These are phyloP conservation scores for Lampris megalopsis DNA, from an alignment of 2,113 vertebrate species.

Conservation along the genomic window DNA sequence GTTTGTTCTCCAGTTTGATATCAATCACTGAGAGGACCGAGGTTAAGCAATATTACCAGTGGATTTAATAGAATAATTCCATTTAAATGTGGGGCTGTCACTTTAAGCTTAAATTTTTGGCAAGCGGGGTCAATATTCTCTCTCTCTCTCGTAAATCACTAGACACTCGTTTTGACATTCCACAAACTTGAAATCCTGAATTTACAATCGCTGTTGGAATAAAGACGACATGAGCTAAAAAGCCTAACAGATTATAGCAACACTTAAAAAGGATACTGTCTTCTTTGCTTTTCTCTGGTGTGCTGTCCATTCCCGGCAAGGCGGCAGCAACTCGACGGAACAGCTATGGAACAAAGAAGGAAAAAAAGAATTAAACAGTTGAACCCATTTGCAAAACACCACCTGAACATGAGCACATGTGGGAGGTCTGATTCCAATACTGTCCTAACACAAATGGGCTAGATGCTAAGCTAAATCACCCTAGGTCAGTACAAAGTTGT, in stretches of 20 bases:
- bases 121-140: no score
- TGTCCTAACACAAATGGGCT: constrained; percentile 5
- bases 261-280: constrained; percentile 87
- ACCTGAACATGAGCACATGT: background rate
- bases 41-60: constrained; percentile 80
- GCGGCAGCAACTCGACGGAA: constrained; percentile 90
- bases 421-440: background rate
- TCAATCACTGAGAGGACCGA: constrained; percentile 85
- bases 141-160: background rate
- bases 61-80: background rate
- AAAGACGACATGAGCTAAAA: background rate
- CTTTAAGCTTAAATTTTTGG: no score
- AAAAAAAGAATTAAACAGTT: background rate
- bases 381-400: background rate
- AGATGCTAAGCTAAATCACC: background rate
- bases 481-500: no score
- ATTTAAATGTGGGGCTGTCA: no score
- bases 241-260: background rate
- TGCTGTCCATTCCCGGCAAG: constrained; percentile 89
- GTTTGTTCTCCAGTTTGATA: constrained; percentile 91
- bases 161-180: background rate
- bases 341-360: constrained; percentile 76
- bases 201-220: background rate
- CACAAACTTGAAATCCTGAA: background rate
- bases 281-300: constrained; percentile 91